Evolutionary conservation across 2,888 invertebrate genomes (phyloP), one percentile per base, ranked within the genome.

Genomic region (Vesta saturnalis): DNA sequence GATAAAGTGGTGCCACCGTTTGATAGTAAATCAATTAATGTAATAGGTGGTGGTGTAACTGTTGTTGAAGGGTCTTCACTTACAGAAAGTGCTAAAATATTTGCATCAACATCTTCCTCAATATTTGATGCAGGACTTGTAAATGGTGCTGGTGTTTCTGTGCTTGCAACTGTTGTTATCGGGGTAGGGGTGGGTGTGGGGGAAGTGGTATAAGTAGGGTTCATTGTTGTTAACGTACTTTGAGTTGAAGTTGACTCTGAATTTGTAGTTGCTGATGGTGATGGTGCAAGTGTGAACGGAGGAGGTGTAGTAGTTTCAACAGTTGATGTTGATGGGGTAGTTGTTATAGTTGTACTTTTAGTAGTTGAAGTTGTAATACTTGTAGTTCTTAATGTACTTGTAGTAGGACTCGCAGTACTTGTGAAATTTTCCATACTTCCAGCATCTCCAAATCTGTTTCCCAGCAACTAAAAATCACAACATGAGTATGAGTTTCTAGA

Each of bases 181-280:
- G 21, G 12, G 10, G 12, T 22, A 15, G 35, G 18, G 15, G 21
- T 12, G 4, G 61, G 54, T 1, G 39, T 52, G 4, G 64, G 46
- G 18, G 69, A 66, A 18, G 22, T 47, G 2, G 46, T 52, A 2
- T 35, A 19, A 0, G 56, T 19, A 21, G 86, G 83, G 63, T 86
- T 85, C 70, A 86, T 85, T 80, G 86, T 85, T 69, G 85, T 85
- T 2, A 85, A 57, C 15, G 72, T 79, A 43, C 85, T 86, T 3
- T 75, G 77, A n/a, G 70, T 86, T 3, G 85, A 85, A 75, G 73
- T 72, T 12, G 76, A 64, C 19, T 86, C 85, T 67, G 86, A 72
- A 65, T 66, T 76, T 18, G 67, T 66, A 1, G 74, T 70, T 60
- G 63, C 71, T 22, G 76, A 76, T 6, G 74, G 58, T 8, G 73